Base-by-base conservation (phyloP, 64 coral and sea anemone species). In the Astreopora myriophthalma region DNA sequence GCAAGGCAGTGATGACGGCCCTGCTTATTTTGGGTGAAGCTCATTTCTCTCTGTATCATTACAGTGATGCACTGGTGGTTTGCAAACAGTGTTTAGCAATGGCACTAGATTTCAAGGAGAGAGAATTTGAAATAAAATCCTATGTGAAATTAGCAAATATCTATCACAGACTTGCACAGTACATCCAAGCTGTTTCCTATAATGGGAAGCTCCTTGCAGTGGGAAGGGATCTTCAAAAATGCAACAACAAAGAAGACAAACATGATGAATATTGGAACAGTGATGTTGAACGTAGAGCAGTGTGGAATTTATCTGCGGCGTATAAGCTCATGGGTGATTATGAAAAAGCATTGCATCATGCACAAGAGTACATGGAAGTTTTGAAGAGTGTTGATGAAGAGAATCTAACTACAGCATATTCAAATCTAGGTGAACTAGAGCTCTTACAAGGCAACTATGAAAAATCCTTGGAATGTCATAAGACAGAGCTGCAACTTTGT, bases 111-210 rank as follows among this genome's bases (percentile, higher is more conserved):
- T 57, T 27, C 22, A 83, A 74, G n/a, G 85, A 36, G 25, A 97
- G 87, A 49, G 90, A 97, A 32, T 94, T 94, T 89, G 91, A 94
- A 67, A 37, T 97, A 39, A 94, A 94, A 44, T 90, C 79, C 10
- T 97, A 94, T 69, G 80, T 97, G 10, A 89, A 90, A 58, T 80
- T 97, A 80, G 92, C 92, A 34, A 97, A 97, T 60, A 91, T 97
- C 16, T 71, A 90, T 85, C 91, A 97, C 63, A 97, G 81, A 74
- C 36, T 94, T 29, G 87, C 73, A 38, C 73, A 94, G 23, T 94
- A 87, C 42, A 75, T 85, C 36, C 66, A 97, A 67, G 91, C 92
- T 17, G 78, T 97, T 23, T 97, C 95, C 30, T 87, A 86, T 55
- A 97, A 90, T 94, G 95, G 87, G 4, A 90, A 89, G 28, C 74